A percentile compares a stretch with the other conserved stretches of the same genome.
Evolutionary conservation across 1,140 invertebrate species (phyloP).

Genomic region (Zaprionus kolodkinae): DNA sequence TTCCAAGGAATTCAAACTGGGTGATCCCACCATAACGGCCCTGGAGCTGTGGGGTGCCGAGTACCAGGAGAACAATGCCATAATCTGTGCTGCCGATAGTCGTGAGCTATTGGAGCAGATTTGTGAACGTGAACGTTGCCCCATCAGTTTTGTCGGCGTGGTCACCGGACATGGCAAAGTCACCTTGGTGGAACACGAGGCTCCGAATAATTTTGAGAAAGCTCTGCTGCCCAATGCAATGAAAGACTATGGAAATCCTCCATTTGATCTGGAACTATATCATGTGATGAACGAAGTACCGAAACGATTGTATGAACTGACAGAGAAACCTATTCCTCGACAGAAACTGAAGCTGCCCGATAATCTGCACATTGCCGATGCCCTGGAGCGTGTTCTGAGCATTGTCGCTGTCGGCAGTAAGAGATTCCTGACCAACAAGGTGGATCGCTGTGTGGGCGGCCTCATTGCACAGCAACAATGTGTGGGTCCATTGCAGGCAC

Average conservation of each 20-base stretch:
- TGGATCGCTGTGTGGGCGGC: slow-evolving; percentile 98
- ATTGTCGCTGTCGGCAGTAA: slow-evolving; percentile 97
- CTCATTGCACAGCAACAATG: slow-evolving; percentile 98
- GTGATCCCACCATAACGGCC: slow-evolving; percentile 96
- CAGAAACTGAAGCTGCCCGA: slow-evolving; percentile 34
- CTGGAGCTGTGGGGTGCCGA: slow-evolving; percentile 99
- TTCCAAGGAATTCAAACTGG: slow-evolving; percentile 94
- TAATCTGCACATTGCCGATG: slow-evolving; percentile 86
- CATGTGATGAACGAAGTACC: slow-evolving; percentile 92
- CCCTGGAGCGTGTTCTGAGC: slow-evolving; percentile 92
- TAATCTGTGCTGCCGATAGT: slow-evolving; percentile 90
- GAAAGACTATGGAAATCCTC: slow-evolving; percentile 48
- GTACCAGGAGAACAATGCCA: slow-evolving; percentile 98
- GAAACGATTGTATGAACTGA: slow-evolving; percentile 59
- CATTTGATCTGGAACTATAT: slow-evolving; percentile 95
- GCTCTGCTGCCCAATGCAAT: slow-evolving; percentile 58
- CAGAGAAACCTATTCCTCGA: slow-evolving; percentile 75
- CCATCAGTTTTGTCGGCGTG: slow-evolving; percentile 95
- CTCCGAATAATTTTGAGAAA: slow-evolving; percentile 78
- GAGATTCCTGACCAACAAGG: slow-evolving; percentile 96
- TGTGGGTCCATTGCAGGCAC: slow-evolving; percentile 97
- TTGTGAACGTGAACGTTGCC: slow-evolving; percentile 94
- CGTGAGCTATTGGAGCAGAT: slow-evolving; percentile 89
- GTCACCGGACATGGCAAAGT: slow-evolving; percentile 95
- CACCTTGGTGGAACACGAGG: slow-evolving; percentile 88